Base-by-base conservation (phyloP, 2,888 invertebrate species). In the Cynaeus angustus region DNA sequence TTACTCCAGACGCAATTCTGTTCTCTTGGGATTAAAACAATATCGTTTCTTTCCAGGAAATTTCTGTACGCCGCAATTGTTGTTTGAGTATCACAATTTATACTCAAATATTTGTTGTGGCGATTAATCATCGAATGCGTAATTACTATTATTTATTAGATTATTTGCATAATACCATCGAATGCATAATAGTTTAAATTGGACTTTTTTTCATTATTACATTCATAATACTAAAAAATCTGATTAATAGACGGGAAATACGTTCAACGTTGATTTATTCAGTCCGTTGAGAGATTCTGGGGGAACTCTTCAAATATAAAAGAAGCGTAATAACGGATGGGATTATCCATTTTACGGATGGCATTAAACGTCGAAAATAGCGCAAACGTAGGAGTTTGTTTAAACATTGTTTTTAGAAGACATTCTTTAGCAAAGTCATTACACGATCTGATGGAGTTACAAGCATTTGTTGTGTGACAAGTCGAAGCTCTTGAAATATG, bases 401-500 rank as follows among this genome's bases (percentile, higher is more conserved):
- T 21, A 21, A 21, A 1, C 4, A 4, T 21, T 21, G 21, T 21
- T 4, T 21, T 4, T 3, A 21, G 21, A 21, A 1, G 21, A 21
- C 21, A 21, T 21, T 3, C 21, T 21, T 5, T 10, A 41, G 10
- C 41, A 41, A 12, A 41, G 41, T 12, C 13, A n/a, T 6, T 12
- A 7, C 7, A 41, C 41, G 41, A 41, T 30, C 52, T 28, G 52
- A 26, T 52, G 21, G 16, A 21, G 52, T 33, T 55, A 21, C 55
- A 55, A 53, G 46, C 46, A 16, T 33, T 55, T 38, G 55, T 55
- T 33, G 33, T 38, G 38, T 55, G 55, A 55, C 38, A 55, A 55
- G 38, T 55, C 38, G 55, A 55, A 55, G 38, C 38, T 38, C 13
- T n/a, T 55, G 21, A 55, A 55, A 55, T 55, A 55, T 55, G 55